Evolutionary conservation across 1,140 invertebrate species (phyloP).

Genomic region (Megalopta genalis): DNA sequence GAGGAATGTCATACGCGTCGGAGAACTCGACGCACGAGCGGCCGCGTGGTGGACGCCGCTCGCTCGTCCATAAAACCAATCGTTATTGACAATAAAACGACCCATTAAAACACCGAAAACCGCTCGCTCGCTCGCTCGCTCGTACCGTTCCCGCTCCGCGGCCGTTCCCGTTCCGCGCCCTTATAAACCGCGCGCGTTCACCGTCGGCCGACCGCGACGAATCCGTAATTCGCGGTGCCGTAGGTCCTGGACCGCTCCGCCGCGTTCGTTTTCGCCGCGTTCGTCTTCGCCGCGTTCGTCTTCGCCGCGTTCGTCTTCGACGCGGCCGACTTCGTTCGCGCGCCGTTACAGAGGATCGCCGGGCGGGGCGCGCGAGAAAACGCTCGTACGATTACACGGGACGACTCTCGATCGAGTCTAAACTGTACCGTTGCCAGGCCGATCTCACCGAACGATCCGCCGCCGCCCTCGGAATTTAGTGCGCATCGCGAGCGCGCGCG

Average conservation of each 20-base stretch:
- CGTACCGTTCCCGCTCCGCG: conserved; percentile 1
- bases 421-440: background rate
- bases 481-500: no score
- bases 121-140: background rate
- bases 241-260: conserved; percentile 18
- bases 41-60: background rate
- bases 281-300: no score
- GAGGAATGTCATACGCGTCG: no score
- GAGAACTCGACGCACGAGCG: no score
- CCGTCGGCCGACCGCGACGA: conserved; percentile 44
- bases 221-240: conserved; percentile 45
- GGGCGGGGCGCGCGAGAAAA: background rate
- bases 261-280: no score
- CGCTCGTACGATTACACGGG: conserved; percentile 9
- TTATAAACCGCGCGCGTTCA: conserved; percentile 11
- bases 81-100: conserved; percentile 66
- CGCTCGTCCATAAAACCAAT: conserved; percentile 63
- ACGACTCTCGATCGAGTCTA: background rate
- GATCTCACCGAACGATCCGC: background rate
- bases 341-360: background rate
- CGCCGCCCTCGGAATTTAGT: no score
- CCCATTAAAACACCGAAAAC: conserved; percentile 60
- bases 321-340: background rate
- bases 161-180: background rate
- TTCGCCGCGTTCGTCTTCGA: conserved; percentile 31